These are phyloP conservation scores for Folsomia manolachei DNA, from an alignment of 2,888 invertebrate species.

Conservation along the genomic window DNA sequence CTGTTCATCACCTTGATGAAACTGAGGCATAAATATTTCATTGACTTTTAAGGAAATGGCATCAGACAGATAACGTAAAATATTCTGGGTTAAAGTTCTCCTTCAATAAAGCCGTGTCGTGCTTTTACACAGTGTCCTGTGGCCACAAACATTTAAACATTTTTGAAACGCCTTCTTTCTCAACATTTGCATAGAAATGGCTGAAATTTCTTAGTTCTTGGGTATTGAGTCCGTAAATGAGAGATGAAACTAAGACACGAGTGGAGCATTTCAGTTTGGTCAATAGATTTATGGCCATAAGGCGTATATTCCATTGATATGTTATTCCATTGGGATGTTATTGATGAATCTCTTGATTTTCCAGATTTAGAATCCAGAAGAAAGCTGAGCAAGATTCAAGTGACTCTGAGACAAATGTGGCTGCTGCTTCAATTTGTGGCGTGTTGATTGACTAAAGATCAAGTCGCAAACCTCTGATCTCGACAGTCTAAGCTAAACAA, in stretches of 20 bases:
- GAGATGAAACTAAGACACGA: neutral
- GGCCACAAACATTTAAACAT: neutral
- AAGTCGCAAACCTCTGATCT: neutral
- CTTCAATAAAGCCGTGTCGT: neutral
- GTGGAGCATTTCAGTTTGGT: neutral
- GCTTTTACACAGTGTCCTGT: neutral
- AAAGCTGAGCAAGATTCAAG: neutral
- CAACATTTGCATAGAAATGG: neutral
- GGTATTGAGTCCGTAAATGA: too few species aligned
- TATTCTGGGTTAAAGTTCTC: neutral
- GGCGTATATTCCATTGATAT: neutral
- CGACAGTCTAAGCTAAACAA: neutral
- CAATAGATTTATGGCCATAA: neutral
- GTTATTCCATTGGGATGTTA: neutral
- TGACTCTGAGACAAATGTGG: neutral
- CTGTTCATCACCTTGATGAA: slow-evolving; percentile 21
- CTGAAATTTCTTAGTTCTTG: too few species aligned
- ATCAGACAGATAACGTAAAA: neutral
- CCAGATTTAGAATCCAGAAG: neutral
- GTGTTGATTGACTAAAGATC: neutral
- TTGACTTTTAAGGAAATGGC: slow-evolving; percentile 22
- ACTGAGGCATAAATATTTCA: slow-evolving; percentile 18
- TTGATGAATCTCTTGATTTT: neutral
- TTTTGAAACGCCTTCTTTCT: neutral
- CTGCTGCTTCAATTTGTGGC: neutral